Percentiles rank a stretch among this genome's conserved stretches.
Evolutionary conservation across 1,140 invertebrate species (phyloP).

Genomic region (Dolichoris vasculosae): DNA sequence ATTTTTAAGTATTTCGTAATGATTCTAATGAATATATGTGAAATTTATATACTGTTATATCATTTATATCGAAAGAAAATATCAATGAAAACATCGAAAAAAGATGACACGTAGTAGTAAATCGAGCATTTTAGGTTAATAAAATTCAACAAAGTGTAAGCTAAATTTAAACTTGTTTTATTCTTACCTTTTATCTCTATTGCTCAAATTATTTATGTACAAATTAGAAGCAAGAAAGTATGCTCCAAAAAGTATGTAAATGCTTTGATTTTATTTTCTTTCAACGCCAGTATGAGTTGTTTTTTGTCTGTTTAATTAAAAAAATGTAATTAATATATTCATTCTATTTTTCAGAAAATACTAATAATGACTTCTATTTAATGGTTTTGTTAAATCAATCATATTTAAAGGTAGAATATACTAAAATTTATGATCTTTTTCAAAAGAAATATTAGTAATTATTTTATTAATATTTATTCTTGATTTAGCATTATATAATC

Average conservation of each 20-base stretch:
- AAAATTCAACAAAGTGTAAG: slow-evolving; percentile 18
- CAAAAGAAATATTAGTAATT: background rate
- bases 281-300: background rate
- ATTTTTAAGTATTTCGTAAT: too few relatives aligned
- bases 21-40: too few relatives aligned
- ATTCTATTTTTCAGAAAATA: background rate
- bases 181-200: background rate
- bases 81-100: background rate
- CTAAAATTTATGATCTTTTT: background rate
- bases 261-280: background rate
- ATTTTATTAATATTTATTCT: background rate
- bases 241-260: background rate
- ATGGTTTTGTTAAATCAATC: slow-evolving; percentile 17
- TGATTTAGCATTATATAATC: too few relatives aligned
- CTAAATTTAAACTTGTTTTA: slow-evolving; percentile 23
- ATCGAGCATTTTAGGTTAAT: background rate
- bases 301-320: slow-evolving; percentile 6
- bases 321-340: background rate
- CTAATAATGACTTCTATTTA: slow-evolving; percentile 31
- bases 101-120: background rate
- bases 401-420: background rate
- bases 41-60: too few relatives aligned
- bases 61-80: slow-evolving; percentile 12
- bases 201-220: background rate
- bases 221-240: background rate